Base-by-base conservation (phyloP, 2,113 vertebrate genomes). In the Ia io region DNA sequence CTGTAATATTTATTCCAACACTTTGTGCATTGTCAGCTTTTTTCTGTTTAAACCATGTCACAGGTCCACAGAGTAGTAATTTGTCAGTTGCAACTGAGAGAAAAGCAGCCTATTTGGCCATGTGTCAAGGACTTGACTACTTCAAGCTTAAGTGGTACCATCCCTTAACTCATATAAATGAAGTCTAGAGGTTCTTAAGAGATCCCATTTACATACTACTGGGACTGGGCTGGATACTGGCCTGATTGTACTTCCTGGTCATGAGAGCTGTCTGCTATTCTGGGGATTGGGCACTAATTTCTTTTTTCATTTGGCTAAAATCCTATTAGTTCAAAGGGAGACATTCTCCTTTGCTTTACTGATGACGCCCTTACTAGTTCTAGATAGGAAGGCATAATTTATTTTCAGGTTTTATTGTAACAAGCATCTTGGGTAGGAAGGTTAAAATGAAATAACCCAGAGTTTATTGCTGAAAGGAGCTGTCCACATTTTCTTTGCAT, bases 171-270 rank as follows among this genome's bases (percentile, higher is more conserved):
- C 47, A 69, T 3, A 93, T 3, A 95, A 67, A 88, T 92, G 82
- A 82, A 96, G 63, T 69, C 61, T 51, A 9, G 30, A 73, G 17
- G 9, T 42, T 74, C 63, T 92, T 92, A 88, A 78, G 89, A 85
- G 40, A 89, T 83, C 69, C 69, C 35, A 63, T 89, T 94, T 93
- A 42, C 71, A 25, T 74, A 74, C 17, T 69, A 5, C 67, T 78
- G 53, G 47, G 35, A 76, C 78, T 94, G 86, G 67, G n/a, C 56
- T 95, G 25, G 9, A 67, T 84, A 2, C 37, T 91, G 94, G 42
- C 35, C 74, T 95, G 82, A 59, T 90, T 88, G 10, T 96, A 94
- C 84, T 92, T 94, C 82, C 74, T 96, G 88, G 67, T 93, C 44
- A 18, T 80, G 17, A 95, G 77, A 88, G 61, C 83, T 92, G n/a